A percentile compares a stretch with the other conserved stretches of the same genome.
phyloP scores from a whole-genome alignment of 2,888 invertebrate genomes.

The Mimumesa dahlbomi region DNA sequence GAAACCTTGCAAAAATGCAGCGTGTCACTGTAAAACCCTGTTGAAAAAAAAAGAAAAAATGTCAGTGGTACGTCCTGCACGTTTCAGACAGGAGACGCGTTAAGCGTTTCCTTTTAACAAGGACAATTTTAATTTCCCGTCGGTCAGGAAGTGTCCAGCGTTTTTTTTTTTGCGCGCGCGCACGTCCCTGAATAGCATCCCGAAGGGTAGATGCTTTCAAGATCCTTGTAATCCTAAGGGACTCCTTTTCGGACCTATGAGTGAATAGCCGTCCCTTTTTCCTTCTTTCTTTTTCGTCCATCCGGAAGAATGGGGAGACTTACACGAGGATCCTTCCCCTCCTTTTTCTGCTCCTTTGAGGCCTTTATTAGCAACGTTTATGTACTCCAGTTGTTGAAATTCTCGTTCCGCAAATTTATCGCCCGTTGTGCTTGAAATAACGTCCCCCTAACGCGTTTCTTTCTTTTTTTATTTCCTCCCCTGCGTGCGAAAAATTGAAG shows the following conservation, averaged over 20 bases:
- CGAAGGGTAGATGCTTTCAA: constrained; percentile 28
- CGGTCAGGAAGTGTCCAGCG: constrained; percentile 8
- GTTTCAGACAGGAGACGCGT: no score
- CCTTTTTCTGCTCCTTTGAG: constrained; percentile 28
- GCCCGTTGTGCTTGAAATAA: constrained; percentile 4
- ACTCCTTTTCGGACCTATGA: constrained; percentile 9
- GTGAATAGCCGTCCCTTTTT: constrained; percentile 2
- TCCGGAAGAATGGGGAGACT: constrained; percentile 42
- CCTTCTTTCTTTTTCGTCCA: constrained; percentile 27
- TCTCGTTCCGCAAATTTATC: constrained; percentile 15
- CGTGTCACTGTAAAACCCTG: no score
- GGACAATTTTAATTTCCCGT: constrained; percentile 26
- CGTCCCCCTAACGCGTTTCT: not conserved
- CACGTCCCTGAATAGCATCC: constrained; percentile 20
- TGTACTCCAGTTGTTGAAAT: constrained; percentile 34
- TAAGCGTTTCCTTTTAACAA: not conserved
- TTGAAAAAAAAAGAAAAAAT: no score
- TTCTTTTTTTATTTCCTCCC: not conserved
- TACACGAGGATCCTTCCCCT: constrained; percentile 37
- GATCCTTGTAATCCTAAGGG: constrained; percentile 48
- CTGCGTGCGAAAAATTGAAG: no score
- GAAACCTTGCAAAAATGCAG: no score
- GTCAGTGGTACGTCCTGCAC: no score
- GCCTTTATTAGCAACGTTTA: constrained; percentile 52
- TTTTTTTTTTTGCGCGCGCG: no score